Percentiles rank a stretch among this genome's conserved stretches.
Conservation (phyloP, 2,797 vertebrate genomes). For the Cuculus canorus region DNA sequence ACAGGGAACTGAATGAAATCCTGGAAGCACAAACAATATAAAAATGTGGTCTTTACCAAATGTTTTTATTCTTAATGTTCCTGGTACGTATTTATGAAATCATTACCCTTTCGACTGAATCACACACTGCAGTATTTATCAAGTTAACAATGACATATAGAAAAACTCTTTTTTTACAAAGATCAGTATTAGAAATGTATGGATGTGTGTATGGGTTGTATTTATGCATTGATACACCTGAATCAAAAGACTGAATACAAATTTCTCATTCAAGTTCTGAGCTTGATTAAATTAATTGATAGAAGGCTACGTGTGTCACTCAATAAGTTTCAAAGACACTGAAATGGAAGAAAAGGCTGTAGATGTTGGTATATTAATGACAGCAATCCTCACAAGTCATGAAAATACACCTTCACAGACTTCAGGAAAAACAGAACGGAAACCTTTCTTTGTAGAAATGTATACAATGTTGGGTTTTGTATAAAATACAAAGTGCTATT, state of each 20-base stretch:
- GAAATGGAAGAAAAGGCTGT: neutral
- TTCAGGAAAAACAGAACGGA: neutral
- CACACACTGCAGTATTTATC: neutral
- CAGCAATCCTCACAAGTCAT: neutral
- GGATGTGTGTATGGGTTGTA: neutral
- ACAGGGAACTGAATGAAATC: neutral
- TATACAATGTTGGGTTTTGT: neutral
- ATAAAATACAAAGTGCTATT: neutral
- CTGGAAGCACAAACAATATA: neutral
- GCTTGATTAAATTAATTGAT: conserved; percentile 14
- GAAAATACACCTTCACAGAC: neutral
- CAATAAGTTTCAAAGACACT: neutral
- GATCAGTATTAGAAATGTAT: neutral
- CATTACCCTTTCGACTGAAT: neutral
- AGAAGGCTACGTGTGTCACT: neutral
- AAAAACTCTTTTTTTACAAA: neutral
- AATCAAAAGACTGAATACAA: neutral
- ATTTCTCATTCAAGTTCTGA: neutral
- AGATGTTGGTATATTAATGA: neutral
- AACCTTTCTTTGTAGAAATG: neutral
- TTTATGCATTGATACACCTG: neutral
- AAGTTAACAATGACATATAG: neutral
- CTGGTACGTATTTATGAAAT: neutral
- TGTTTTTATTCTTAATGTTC: neutral
- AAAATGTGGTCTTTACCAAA: neutral